Percentiles rank a stretch among this genome's conserved stretches.
Conservation (phyloP, 2,113 vertebrate genomes). For the Platichthys stellatus region DNA sequence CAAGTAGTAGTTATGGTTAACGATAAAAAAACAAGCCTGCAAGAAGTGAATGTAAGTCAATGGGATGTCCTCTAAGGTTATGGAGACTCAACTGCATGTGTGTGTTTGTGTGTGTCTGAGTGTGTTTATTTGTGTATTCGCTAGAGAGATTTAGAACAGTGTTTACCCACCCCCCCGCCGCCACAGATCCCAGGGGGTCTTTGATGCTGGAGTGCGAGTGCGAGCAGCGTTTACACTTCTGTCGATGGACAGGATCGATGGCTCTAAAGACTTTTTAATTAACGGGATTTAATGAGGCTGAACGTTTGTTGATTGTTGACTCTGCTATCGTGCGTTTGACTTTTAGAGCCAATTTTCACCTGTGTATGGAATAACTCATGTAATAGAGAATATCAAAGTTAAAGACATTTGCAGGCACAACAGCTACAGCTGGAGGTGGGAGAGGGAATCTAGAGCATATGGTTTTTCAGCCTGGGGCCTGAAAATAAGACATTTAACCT, state of each 20-base stretch:
- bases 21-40: background rate
- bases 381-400: no score
- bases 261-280: constrained; percentile 40
- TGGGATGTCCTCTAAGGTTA: no score
- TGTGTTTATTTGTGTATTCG: constrained; percentile 47
- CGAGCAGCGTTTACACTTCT: constrained; percentile 42
- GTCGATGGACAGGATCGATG: constrained; percentile 8
- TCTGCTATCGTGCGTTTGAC: no score
- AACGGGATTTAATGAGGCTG: background rate
- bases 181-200: constrained; percentile 52
- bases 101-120: constrained; percentile 1
- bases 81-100: background rate
- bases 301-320: background rate
- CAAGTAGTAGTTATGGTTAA: background rate
- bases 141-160: constrained; percentile 16
- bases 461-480: background rate
- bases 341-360: no score
- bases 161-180: constrained; percentile 56
- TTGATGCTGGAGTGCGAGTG: constrained; percentile 52
- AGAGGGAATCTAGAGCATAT: background rate
- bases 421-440: background rate
- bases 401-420: no score
- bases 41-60: no score
- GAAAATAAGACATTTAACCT: background rate
- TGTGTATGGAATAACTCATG: no score